These are phyloP conservation scores for Hemithea aestivaria DNA, from an alignment of 2,888 invertebrate species.

Conservation along the genomic window DNA sequence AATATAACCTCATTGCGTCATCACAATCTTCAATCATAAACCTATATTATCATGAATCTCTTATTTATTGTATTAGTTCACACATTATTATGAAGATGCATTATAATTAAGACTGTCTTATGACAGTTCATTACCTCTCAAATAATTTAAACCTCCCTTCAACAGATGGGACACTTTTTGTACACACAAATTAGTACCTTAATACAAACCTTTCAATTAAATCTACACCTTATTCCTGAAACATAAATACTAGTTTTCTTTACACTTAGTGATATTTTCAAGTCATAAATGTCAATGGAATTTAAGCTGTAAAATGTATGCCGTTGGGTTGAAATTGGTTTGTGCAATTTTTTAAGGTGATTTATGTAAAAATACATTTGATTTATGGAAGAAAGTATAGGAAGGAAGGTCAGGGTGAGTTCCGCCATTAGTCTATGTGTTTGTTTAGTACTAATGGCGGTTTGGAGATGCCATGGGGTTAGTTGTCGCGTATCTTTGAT, in stretches of 20 bases:
- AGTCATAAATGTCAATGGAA: background rate
- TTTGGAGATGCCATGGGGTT: slow-evolving; percentile 37
- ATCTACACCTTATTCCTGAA: slow-evolving; percentile 1
- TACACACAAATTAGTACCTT: slow-evolving; percentile 23
- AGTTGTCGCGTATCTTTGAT: slow-evolving; percentile 30
- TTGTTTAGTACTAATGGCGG: slow-evolving; percentile 45
- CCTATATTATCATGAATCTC: too few relatives aligned
- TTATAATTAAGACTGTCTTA: background rate
- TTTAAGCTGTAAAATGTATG: background rate
- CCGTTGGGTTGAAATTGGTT: slow-evolving; percentile 1
- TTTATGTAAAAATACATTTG: slow-evolving; percentile 43
- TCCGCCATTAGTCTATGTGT: slow-evolving; percentile 47
- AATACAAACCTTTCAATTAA: slow-evolving; percentile 7
- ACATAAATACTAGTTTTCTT: background rate
- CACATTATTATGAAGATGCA: too few relatives aligned
- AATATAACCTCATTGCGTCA: too few relatives aligned
- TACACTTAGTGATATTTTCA: too few relatives aligned
- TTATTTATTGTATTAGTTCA: too few relatives aligned
- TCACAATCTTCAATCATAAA: too few relatives aligned
- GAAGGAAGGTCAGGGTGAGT: slow-evolving; percentile 45
- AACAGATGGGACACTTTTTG: slow-evolving; percentile 28
- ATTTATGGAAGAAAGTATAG: slow-evolving; percentile 45
- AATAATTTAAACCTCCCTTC: slow-evolving; percentile 18
- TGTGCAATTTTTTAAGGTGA: slow-evolving; percentile 30
- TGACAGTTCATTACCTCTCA: slow-evolving; percentile 11